Base-by-base conservation (phyloP, 1,140 invertebrate species). In the Apis dorsata region DNA sequence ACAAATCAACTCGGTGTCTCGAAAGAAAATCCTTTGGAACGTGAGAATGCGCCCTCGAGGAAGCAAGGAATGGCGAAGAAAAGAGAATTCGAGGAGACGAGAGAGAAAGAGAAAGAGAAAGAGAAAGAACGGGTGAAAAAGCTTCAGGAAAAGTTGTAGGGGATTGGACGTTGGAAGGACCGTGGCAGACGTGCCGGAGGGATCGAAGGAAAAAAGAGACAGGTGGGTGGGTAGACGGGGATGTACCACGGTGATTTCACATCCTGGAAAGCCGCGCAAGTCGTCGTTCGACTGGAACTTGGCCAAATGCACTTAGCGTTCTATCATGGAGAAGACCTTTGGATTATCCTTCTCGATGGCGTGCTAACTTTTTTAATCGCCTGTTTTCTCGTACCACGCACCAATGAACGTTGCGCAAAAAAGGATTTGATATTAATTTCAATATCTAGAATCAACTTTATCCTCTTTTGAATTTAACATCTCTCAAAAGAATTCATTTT, bases 251-350 rank as follows among this genome's bases (percentile, higher is more conserved):
- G 89, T 89, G 91, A 93, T 92, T 92, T 90, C 86, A 86, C 89
- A 89, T 84, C 72, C 81, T 85, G 85, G 86, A 90, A 90, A 91
- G 82, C 79, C 84, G 74, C 65, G 69, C 79, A 65, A 68, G 81
- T 91, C 85, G 90, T 90, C 87, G 88, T 90, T 90, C 79, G 88
- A 80, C 81, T 93, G 92, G 92, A 93, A 90, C 73, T 88, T 88
- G 77, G 92, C 92, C 92, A 93, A 93, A 93, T 91, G 90, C 92
- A 93, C 92, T 93, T 92, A 93, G 73, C 88, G 88, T 91, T 92
- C 92, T 91, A 93, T 92, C 92, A 90, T 85, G 78, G 81, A 34
- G 70, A 73, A 83, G 24, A 53, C 68, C 77, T 83, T 65, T 76
- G 66, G 63, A 69, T 79, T 77, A 51, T 51, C 53, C 49, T n/a